Conservation (phyloP, 2,888 invertebrate genomes). For the Hirudinaria manillensis region DNA sequence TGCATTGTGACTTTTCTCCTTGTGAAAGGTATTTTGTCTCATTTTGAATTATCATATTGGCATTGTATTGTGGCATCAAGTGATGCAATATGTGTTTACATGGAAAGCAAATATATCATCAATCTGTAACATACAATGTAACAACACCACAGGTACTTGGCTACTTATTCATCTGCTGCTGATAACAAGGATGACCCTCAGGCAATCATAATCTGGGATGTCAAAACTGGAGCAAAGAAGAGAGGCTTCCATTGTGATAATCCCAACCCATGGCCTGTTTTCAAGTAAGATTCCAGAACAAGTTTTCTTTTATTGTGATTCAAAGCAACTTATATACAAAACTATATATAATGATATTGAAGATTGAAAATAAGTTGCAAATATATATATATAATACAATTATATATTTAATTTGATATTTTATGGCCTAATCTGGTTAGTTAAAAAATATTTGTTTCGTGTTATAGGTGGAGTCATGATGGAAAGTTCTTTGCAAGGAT, state of each 20-base stretch:
- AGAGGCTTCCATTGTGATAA: conserved; percentile 68
- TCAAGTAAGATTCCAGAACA: conserved; percentile 61
- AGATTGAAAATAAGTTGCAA: too few species aligned
- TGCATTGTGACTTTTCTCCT: conserved; percentile 94
- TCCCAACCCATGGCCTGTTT: conserved; percentile 79
- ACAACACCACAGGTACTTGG: conserved; percentile 65
- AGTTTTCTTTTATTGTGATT: too few species aligned
- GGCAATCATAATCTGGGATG: conserved; percentile 88
- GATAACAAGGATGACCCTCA: conserved; percentile 66
- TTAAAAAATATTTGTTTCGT: not conserved
- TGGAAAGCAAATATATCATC: not conserved
- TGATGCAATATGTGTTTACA: not conserved
- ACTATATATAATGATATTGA: too few species aligned
- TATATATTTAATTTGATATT: too few species aligned
- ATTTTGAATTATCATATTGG: not conserved
- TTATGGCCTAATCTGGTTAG: too few species aligned
- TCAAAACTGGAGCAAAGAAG: conserved; percentile 85
- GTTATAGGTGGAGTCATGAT: conserved; percentile 76
- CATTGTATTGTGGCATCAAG: not conserved
- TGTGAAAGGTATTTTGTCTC: conserved; percentile 70
- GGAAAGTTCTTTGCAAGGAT: conserved; percentile 89
- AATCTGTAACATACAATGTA: too few species aligned
- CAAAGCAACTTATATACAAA: too few species aligned
- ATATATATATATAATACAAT: too few species aligned
- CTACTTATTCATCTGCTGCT: conserved; percentile 81